phyloP scores from a whole-genome alignment of 2,797 vertebrate species.

The Columba guinea region DNA sequence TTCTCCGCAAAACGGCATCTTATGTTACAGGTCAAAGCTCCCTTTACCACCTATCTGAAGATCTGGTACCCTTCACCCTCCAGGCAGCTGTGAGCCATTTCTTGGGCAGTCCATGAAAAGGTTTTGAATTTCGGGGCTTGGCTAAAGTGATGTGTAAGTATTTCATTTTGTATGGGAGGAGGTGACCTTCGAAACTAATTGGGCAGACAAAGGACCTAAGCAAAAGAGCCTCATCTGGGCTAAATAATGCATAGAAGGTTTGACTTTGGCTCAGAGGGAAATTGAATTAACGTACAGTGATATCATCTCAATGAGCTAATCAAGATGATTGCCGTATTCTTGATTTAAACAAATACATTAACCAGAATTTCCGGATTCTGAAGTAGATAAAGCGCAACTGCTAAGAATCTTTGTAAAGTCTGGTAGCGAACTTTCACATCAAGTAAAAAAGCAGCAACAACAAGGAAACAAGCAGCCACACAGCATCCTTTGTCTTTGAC shows the following conservation, averaged over 20 bases:
- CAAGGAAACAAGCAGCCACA: constrained; percentile 4
- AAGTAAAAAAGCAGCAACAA: constrained; percentile 23
- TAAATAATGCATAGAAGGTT: constrained; percentile 63
- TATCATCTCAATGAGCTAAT: constrained; percentile 72
- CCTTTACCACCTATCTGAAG: background rate
- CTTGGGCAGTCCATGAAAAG: background rate
- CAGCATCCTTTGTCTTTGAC: constrained; percentile 38
- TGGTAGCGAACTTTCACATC: constrained; percentile 32
- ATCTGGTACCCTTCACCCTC: background rate
- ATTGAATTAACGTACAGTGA: constrained; percentile 64
- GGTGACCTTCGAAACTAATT: constrained; percentile 62
- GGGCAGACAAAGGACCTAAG: constrained; percentile 18
- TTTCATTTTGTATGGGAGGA: constrained; percentile 1
- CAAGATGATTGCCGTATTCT: constrained; percentile 68
- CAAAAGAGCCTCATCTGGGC: constrained; percentile 58
- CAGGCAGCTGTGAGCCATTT: background rate
- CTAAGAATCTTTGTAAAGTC: constrained; percentile 45
- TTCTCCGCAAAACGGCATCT: background rate
- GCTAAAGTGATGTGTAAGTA: background rate
- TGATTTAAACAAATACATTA: constrained; percentile 68
- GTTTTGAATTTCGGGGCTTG: constrained; percentile 47
- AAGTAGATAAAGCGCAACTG: constrained; percentile 32
- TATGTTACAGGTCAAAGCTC: fast-evolving
- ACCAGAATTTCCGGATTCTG: constrained; percentile 45
- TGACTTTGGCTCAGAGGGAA: constrained; percentile 52